A percentile compares a stretch with the other conserved stretches of the same genome.
phyloP scores from a whole-genome alignment of 2,113 vertebrate species.

The Eudyptes chrysolophus region DNA sequence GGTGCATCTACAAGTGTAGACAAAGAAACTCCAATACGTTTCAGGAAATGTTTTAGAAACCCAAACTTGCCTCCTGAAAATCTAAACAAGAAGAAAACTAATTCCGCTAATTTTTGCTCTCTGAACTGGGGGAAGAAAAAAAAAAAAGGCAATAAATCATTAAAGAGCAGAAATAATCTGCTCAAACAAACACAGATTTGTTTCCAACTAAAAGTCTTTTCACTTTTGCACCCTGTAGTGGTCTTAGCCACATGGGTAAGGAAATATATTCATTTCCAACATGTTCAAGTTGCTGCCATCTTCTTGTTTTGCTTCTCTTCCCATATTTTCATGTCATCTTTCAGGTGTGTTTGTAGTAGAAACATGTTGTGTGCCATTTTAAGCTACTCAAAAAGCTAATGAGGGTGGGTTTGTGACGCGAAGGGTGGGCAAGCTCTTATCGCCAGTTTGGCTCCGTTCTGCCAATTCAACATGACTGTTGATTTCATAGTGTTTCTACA shows the following conservation, averaged over 20 bases:
- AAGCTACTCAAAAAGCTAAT: not conserved
- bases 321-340: not conserved
- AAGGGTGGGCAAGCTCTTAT: not conserved
- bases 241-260: not conserved
- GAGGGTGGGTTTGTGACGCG: not conserved
- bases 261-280: rapidly evolving
- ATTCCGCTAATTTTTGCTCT: not conserved
- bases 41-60: not conserved
- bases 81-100: not conserved
- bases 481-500: not conserved
- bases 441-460: not conserved
- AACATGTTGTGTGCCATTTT: not conserved
- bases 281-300: not conserved
- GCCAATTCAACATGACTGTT: not conserved
- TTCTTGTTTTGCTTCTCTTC: not conserved
- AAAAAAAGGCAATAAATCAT: not conserved
- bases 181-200: not conserved
- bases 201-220: not conserved
- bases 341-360: not conserved
- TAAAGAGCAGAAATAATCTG: not conserved
- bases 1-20: not conserved
- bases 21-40: not conserved
- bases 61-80: not conserved
- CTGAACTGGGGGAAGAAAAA: not conserved
- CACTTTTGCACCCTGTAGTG: not conserved